Conservation (phyloP, 2,113 vertebrate species). For the Xenopus laevis region DNA sequence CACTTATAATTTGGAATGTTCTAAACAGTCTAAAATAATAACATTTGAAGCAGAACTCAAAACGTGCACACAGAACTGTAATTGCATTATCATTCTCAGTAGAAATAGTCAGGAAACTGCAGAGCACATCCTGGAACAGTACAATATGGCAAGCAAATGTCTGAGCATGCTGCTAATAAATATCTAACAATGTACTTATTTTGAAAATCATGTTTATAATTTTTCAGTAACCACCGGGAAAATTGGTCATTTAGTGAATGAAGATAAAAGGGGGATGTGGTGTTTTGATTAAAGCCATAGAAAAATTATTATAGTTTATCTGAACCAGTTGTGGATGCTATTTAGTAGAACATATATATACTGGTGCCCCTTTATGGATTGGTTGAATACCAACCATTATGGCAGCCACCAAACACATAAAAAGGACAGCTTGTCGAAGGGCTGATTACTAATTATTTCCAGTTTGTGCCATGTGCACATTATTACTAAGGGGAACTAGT, state of each 20-base stretch:
- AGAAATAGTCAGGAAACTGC: background rate
- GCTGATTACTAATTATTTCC: too few relatives aligned
- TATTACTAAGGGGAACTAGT: too few relatives aligned
- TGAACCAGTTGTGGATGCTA: too few relatives aligned
- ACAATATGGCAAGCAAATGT: background rate
- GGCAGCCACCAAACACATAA: too few relatives aligned
- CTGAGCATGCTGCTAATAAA: background rate
- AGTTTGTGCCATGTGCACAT: too few relatives aligned
- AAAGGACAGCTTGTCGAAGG: too few relatives aligned
- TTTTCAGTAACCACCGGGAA: slow-evolving; percentile 17
- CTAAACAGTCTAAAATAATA: background rate
- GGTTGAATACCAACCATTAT: too few relatives aligned
- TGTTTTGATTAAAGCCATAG: too few relatives aligned
- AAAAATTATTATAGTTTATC: too few relatives aligned
- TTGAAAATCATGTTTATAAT: slow-evolving; percentile 4
- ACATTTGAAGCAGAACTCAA: background rate
- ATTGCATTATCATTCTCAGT: background rate
- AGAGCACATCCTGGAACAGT: background rate
- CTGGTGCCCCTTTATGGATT: too few relatives aligned
- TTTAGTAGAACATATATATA: too few relatives aligned
- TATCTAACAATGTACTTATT: background rate
- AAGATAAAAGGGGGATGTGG: background rate
- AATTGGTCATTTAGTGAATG: slow-evolving; percentile 38
- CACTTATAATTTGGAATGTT: background rate
- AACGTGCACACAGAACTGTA: background rate